Percentiles rank a stretch among this genome's conserved stretches.
These are phyloP conservation scores for Pogona vitticeps DNA, from an alignment of 2,113 vertebrate genomes.

Conservation along the genomic window DNA sequence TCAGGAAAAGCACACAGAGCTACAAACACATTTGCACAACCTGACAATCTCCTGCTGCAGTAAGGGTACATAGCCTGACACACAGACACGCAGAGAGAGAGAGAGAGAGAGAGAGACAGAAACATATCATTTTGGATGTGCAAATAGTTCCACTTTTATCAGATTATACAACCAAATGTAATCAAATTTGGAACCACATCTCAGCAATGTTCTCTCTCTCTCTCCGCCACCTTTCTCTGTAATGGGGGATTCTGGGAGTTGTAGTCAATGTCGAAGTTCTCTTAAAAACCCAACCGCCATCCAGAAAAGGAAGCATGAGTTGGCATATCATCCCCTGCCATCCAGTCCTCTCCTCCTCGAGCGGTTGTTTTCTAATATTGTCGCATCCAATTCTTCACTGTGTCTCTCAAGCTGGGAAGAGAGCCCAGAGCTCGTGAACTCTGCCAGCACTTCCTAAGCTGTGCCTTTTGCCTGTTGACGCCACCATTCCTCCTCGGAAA, in stretches of 20 bases:
- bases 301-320: constrained; percentile 27
- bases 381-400: constrained; percentile 35
- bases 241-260: not conserved
- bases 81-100: no score
- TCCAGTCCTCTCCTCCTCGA: not conserved
- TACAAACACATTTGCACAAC: not conserved
- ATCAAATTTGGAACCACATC: constrained; percentile 32
- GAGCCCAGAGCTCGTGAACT: constrained; percentile 37
- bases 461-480: not conserved
- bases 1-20: not conserved
- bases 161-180: constrained; percentile 37
- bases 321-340: not conserved
- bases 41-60: not conserved
- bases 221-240: no score
- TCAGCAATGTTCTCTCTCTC: no score
- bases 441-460: constrained; percentile 50
- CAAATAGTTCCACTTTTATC: constrained; percentile 37
- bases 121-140: no score
- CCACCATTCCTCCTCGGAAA: not conserved
- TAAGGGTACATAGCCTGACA: not conserved
- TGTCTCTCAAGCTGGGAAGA: constrained; percentile 54
- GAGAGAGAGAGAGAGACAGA: no score
- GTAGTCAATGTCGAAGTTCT: no score
- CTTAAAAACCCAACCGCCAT: constrained; percentile 2
- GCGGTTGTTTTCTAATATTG: constrained; percentile 53